These are phyloP conservation scores for Limanda limanda DNA, from an alignment of 2,113 vertebrate species.

Conservation along the genomic window DNA sequence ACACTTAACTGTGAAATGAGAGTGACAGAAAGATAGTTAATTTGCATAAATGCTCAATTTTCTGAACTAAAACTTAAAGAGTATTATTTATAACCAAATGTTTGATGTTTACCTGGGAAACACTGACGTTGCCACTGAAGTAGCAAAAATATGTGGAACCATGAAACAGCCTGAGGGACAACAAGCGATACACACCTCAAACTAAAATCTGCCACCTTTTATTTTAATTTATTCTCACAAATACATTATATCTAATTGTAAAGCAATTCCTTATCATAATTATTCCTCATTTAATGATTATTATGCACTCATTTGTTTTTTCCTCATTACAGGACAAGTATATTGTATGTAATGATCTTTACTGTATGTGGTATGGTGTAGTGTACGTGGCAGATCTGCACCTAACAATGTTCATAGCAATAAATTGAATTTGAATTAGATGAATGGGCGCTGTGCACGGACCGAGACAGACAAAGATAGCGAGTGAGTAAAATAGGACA, in stretches of 20 bases:
- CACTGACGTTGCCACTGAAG: slow-evolving; percentile 18
- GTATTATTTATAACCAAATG: background rate
- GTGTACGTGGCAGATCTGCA: no score
- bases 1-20: background rate
- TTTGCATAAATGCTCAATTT: background rate
- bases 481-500: slow-evolving; percentile 44
- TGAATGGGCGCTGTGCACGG: background rate
- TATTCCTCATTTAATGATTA: background rate
- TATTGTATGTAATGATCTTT: background rate
- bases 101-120: background rate
- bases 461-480: slow-evolving; percentile 29
- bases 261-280: background rate
- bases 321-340: background rate
- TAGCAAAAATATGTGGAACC: slow-evolving; percentile 31
- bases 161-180: no score
- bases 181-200: no score
- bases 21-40: background rate
- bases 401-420: slow-evolving; percentile 10
- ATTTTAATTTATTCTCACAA: no score
- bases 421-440: slow-evolving; percentile 33
- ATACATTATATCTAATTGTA: no score
- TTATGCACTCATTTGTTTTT: background rate
- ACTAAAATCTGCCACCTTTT: no score
- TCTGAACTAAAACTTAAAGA: slow-evolving; percentile 11
- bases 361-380: no score